Evolutionary conservation across 2,888 invertebrate genomes (phyloP), one percentile per base, ranked within the genome.

Genomic region (Tetramorium bicarinatum): DNA sequence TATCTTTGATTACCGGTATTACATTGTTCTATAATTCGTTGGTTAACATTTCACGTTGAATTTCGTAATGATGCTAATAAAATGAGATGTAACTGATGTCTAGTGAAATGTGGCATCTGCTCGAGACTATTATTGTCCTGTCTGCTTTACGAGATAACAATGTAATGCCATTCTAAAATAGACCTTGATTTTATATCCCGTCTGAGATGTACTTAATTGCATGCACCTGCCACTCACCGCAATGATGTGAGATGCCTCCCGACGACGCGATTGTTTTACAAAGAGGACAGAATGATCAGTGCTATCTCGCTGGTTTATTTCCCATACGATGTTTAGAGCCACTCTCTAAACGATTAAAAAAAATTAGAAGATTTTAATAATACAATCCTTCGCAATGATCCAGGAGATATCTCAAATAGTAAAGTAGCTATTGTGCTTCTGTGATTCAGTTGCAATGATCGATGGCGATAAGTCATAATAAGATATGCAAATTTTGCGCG

Each of bases 141-240:
- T 56, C 44, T 25, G 2, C 41, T 44, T 79, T 79, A 4, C 13
- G 21, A 79, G 71, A 79, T 71, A 79, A 79, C 49, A 56, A 41
- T 56, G 4, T 34, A 56, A 79, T 44, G 29, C 44, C 49, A 38
- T 49, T 56, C 41, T 54, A 41, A 77, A 52, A 52, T 52, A 41
- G 52, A 54, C 77, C 77, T 77, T 77, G 77, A 69, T 76, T 64
- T 52, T 67, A 47, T 52, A 67, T 67, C 29, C 49, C 18, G 44
- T 34, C 34, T 64, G 59, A 74, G 47, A 44, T 64, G 18, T 71
- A 18, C 21, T 72, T 72, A 72, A 80, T 80, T 80, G 18, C 56
- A 41, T 18, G 56, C 44, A 47, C 34, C 71, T 71, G 79, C 34
- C 56, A 69, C 38, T 44, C 66, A 29, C 29, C n/a, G 29, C 25